Conservation (phyloP, 2,113 vertebrate genomes). For the Hypanus sabinus region DNA sequence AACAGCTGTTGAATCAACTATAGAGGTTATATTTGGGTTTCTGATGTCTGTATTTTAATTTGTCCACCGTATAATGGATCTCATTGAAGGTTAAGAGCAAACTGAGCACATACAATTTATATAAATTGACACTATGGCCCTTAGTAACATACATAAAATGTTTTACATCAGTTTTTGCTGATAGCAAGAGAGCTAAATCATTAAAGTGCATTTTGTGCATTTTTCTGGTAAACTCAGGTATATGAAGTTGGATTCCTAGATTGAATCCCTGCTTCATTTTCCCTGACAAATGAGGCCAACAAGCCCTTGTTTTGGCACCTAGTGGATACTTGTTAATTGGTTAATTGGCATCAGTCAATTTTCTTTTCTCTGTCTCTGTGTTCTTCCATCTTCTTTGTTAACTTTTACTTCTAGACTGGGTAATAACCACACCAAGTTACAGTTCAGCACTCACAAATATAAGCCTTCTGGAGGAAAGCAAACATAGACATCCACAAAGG, state of each 20-base stretch:
- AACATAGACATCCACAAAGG: not conserved
- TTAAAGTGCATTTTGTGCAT: too few species aligned
- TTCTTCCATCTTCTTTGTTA: not conserved
- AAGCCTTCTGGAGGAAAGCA: not conserved
- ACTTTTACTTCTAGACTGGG: not conserved
- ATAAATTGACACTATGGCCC: too few species aligned
- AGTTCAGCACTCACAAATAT: not conserved
- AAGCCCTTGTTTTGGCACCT: not conserved
- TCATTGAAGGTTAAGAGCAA: too few species aligned
- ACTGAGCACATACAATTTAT: too few species aligned
- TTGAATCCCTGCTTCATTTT: not conserved
- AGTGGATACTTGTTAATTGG: not conserved
- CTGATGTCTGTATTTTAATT: too few species aligned
- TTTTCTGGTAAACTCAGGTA: too few species aligned
- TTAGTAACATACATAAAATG: not conserved
- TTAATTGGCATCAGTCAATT: not conserved
- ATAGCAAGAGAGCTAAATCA: not conserved
- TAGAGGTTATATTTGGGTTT: too few species aligned
- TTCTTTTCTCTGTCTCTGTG: not conserved
- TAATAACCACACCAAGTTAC: not conserved
- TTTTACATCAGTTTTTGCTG: not conserved
- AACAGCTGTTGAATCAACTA: too few species aligned
- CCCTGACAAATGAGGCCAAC: not conserved
- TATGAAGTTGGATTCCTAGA: not conserved
- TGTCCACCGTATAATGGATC: too few species aligned